Conservation (phyloP, 2,888 invertebrate species). For the Fragum fragum region DNA sequence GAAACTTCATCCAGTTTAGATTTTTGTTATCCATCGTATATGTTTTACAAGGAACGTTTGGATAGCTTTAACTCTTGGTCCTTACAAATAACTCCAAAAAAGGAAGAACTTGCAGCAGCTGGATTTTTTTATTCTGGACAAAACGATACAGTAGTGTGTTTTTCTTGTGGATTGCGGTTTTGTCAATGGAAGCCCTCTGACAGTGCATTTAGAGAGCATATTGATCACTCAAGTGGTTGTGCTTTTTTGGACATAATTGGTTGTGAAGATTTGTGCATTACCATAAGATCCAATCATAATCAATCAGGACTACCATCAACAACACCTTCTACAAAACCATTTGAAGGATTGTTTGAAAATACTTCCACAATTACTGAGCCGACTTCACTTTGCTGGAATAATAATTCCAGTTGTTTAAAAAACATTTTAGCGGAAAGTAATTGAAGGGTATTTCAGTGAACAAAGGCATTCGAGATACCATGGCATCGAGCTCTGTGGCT, state of each 20-base stretch:
- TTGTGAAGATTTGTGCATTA: not conserved
- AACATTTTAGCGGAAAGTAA: too few relatives aligned
- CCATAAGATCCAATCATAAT: not conserved
- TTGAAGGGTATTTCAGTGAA: too few relatives aligned
- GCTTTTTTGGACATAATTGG: conserved; percentile 40
- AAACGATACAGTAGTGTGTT: not conserved
- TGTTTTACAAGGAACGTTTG: conserved; percentile 1
- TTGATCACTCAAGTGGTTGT: conserved; percentile 22
- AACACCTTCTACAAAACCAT: too few relatives aligned
- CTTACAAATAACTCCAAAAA: conserved; percentile 36
- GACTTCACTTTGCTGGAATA: too few relatives aligned
- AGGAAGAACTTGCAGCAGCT: conserved; percentile 14
- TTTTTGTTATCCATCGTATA: not conserved
- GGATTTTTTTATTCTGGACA: conserved; percentile 10
- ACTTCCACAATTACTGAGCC: too few relatives aligned
- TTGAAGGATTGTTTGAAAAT: conserved; percentile 4
- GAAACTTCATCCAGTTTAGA: not conserved
- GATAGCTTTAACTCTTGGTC: conserved; percentile 35
- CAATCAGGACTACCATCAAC: not conserved
- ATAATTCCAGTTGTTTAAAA: too few relatives aligned
- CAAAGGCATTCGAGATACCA: not conserved
- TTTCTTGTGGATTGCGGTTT: conserved; percentile 6
- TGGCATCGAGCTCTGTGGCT: not conserved
- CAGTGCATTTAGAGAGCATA: not conserved
- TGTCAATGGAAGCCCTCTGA: conserved; percentile 7